phyloP scores from a whole-genome alignment of 2,888 invertebrate genomes.

The Zootermopsis nevadensis region DNA sequence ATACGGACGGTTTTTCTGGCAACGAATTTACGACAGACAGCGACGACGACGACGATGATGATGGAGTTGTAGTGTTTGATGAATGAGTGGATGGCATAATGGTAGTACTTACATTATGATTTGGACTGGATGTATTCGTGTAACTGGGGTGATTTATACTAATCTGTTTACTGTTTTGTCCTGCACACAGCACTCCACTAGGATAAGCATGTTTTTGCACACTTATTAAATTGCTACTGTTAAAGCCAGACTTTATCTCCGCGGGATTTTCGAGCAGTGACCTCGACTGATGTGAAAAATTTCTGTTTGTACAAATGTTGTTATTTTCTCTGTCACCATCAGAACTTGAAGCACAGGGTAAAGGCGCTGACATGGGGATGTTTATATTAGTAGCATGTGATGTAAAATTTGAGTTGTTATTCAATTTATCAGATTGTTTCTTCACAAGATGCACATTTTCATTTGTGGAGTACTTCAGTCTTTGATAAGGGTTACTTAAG shows the following conservation, averaged over 20 bases:
- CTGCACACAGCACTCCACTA: neutral
- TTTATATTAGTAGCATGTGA: neutral
- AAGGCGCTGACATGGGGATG: neutral
- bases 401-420: constrained; percentile 26
- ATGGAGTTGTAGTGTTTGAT: neutral
- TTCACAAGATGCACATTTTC: constrained; percentile 1
- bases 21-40: constrained; percentile 26
- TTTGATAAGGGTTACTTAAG: constrained; percentile 4
- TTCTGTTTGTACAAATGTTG: constrained; percentile 4
- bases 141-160: constrained; percentile 1
- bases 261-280: neutral
- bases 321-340: constrained; percentile 34
- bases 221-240: constrained; percentile 21
- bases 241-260: constrained; percentile 20
- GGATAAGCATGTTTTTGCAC: constrained; percentile 25
- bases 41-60: neutral
- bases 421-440: constrained; percentile 17
- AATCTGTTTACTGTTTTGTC: constrained; percentile 18
- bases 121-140: neutral
- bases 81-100: constrained; percentile 34
- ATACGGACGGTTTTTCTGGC: constrained; percentile 44
- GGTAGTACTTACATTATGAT: neutral
- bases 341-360: neutral
- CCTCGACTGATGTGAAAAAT: neutral
- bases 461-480: constrained; percentile 17